Evolutionary conservation across 2,888 invertebrate genomes (phyloP).

Genomic region (Drosophila lacicola): DNA sequence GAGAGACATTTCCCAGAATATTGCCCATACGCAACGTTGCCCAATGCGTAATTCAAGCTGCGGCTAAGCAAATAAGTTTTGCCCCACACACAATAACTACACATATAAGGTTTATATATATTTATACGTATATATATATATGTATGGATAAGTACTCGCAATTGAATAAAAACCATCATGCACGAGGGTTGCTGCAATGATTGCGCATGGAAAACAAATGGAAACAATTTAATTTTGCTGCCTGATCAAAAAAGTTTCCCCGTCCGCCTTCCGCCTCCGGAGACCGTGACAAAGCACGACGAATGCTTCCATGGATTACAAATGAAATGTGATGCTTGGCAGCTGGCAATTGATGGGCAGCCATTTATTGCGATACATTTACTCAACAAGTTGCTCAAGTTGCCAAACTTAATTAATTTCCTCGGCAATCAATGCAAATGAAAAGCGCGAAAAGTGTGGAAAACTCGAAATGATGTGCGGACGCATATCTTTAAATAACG

Average conservation of each 20-base stretch:
- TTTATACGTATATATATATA: no score
- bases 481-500: no score
- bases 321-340: slow-evolving; percentile 54
- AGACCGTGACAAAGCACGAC: slow-evolving; percentile 42
- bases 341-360: slow-evolving; percentile 43
- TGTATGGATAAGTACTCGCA: slow-evolving; percentile 1
- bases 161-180: slow-evolving; percentile 11
- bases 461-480: not conserved
- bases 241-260: slow-evolving; percentile 21
- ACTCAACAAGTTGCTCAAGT: slow-evolving; percentile 53
- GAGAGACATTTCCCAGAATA: slow-evolving; percentile 6
- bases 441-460: slow-evolving; percentile 1
- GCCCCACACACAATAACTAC: no score
- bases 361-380: slow-evolving; percentile 45
- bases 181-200: slow-evolving; percentile 59
- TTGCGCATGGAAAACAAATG: slow-evolving; percentile 44
- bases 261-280: not conserved
- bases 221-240: slow-evolving; percentile 53
- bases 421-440: slow-evolving; percentile 56
- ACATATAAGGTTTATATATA: not conserved
- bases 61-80: slow-evolving; percentile 6
- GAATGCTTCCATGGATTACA: slow-evolving; percentile 25
- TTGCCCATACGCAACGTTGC: slow-evolving; percentile 49
- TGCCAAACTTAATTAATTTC: slow-evolving; percentile 60
- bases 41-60: slow-evolving; percentile 13